Evolutionary conservation across 2,113 vertebrate species (phyloP).

Genomic region (Camelus dromedarius): DNA sequence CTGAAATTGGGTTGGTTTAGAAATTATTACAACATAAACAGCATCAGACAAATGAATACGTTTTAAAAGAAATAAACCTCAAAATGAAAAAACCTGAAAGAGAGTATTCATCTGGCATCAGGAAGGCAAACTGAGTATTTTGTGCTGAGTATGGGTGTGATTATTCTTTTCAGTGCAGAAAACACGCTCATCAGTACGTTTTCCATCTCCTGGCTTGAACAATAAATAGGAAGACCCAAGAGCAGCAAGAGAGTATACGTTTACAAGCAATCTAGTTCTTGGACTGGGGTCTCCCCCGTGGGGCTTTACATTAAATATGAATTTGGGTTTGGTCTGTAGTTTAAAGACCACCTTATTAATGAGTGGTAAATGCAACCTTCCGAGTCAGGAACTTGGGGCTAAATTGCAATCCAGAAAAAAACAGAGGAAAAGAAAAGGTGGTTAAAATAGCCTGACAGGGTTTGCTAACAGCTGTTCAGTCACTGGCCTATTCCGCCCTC

Average conservation of each 20-base stretch:
- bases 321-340: background rate
- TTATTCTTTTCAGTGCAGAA: background rate
- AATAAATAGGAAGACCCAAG: background rate
- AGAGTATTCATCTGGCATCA: background rate
- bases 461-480: background rate
- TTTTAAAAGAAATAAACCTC: slow-evolving; percentile 51
- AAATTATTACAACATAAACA: background rate
- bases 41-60: background rate
- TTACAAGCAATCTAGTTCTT: background rate
- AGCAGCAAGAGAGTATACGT: background rate
- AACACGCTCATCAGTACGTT: background rate
- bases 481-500: background rate
- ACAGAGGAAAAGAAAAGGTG: background rate
- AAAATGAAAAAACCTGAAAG: background rate
- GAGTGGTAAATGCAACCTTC: background rate
- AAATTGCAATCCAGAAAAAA: background rate
- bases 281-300: background rate
- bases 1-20: background rate
- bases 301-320: background rate
- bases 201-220: background rate
- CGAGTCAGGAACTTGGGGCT: background rate
- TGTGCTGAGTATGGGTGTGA: background rate
- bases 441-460: background rate
- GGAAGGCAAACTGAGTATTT: background rate
- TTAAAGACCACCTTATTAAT: slow-evolving; percentile 18